These are phyloP conservation scores for Agapornis canus DNA, from an alignment of 2,797 vertebrate species.

Conservation along the genomic window DNA sequence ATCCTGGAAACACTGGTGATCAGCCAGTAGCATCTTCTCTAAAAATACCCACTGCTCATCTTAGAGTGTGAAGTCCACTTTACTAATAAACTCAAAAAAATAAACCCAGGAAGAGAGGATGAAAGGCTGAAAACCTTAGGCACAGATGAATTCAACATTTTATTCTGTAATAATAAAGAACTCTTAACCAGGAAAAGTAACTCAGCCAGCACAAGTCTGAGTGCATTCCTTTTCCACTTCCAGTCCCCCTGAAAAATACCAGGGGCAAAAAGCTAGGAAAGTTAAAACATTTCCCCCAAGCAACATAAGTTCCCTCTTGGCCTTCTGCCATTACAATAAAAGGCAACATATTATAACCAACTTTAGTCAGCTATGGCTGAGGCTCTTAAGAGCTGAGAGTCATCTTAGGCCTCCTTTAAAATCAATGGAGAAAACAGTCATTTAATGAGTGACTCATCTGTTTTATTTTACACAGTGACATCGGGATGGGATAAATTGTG, in stretches of 20 bases:
- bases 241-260: neutral
- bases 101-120: neutral
- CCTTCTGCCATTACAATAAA: neutral
- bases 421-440: neutral
- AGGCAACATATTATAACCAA: neutral
- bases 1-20: neutral
- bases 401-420: neutral
- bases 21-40: neutral
- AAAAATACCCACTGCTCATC: neutral
- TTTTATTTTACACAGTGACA: conserved; percentile 14
- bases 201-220: neutral
- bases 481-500: neutral
- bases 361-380: neutral
- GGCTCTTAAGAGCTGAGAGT: neutral
- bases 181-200: neutral
- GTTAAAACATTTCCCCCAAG: neutral
- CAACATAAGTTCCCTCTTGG: neutral
- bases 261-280: neutral
- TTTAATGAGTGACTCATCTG: neutral
- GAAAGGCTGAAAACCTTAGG: neutral
- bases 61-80: neutral
- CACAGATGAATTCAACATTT: neutral
- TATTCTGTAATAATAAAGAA: neutral
- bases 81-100: neutral
- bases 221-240: neutral